Base-by-base conservation (phyloP, 2,797 vertebrate species). In the Intellagama lesueurii region DNA sequence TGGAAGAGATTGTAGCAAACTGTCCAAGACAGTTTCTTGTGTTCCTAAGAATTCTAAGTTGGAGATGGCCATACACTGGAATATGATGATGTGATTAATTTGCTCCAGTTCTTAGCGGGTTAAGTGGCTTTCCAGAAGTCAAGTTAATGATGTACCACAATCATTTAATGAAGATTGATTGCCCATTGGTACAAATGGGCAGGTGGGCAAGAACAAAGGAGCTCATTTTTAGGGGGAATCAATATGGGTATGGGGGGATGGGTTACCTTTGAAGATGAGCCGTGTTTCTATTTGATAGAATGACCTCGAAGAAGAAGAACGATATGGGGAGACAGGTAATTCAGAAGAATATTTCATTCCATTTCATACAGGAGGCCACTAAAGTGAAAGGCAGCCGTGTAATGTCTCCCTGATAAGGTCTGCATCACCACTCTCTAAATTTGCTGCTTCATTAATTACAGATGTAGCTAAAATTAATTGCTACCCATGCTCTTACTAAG, bases 141-240 rank as follows among this genome's bases (percentile, higher is more conserved):
- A 90, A 95, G 94, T 94, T 96, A 96, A 96, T 95, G 94, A 96
- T 96, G 95, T 94, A 94, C 93, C 1, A 1, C 92, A 69, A 90
- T 75, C 92, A 90, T 85, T 94, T 93, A 93, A 93, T 94, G 89
- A 92, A 89, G 93, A 93, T 91, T 91, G 89, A 95, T 96, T 95
- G 93, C 78, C 40, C 89, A 87, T 84, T 35, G 64, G 91, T 91
- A 72, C 89, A 95, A 94, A 90, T 80, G 86, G 89, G 85, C 84
- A 90, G 66, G 40, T 60, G 79, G 91, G 79, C 92, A 94, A 92
- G 93, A 94, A 95, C 95, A 95, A 95, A 94, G 93, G 89, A 78
- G 64, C 87, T 92, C 64, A 83, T 64, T 91, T 92, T 93, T 75
- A 81, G 87, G 86, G 91, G 89, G 91, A 89, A 1, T 1, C 86